phyloP scores from a whole-genome alignment of 2,113 vertebrate species.

The Oreochromis spilurus region DNA sequence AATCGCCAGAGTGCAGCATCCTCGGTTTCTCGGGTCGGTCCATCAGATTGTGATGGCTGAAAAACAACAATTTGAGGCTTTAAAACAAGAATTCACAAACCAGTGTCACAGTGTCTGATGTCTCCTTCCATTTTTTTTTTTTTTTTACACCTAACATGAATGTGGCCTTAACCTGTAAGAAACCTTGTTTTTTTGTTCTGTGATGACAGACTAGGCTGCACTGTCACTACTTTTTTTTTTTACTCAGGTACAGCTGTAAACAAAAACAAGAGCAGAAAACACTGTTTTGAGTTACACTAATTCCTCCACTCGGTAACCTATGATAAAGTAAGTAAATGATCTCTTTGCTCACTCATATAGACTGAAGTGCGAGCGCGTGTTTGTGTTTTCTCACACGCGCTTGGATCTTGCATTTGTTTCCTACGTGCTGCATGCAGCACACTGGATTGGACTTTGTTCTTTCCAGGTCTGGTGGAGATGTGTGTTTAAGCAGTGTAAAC shows the following conservation, averaged over 20 bases:
- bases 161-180: background rate
- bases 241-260: background rate
- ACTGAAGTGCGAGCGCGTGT: background rate
- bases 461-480: slow-evolving; percentile 40
- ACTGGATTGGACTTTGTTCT: slow-evolving; percentile 55
- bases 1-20: background rate
- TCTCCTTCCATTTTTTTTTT: background rate
- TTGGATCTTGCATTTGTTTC: slow-evolving; percentile 20
- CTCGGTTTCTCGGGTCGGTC: fast-evolving
- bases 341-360: background rate
- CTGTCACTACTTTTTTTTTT: background rate
- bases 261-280: background rate
- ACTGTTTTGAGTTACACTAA: background rate
- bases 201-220: background rate
- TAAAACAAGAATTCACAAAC: fast-evolving
- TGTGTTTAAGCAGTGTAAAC: slow-evolving; percentile 58
- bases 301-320: background rate
- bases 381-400: background rate
- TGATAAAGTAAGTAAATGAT: background rate
- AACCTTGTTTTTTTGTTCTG: background rate
- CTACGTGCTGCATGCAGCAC: background rate
- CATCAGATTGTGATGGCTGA: background rate
- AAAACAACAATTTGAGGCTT: background rate
- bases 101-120: background rate
- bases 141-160: background rate